Conservation (phyloP, 2,797 vertebrate genomes). For the Sebastes itinus region DNA sequence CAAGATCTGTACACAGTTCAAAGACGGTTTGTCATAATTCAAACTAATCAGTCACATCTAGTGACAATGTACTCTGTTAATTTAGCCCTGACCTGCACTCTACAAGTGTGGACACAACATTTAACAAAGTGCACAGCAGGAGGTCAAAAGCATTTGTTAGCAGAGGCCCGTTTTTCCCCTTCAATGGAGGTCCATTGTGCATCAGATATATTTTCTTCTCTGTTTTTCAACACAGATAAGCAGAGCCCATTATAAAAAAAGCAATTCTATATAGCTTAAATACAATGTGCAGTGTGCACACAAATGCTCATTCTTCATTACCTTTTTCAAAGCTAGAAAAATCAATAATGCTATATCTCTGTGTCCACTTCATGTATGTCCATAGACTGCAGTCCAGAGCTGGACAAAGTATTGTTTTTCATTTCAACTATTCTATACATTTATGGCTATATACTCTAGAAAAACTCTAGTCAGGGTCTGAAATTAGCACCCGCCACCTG, state of each 20-base stretch:
- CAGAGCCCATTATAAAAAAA: background rate
- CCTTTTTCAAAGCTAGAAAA: background rate
- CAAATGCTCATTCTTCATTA: background rate
- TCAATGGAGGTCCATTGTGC: background rate
- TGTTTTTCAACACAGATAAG: background rate
- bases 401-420: background rate
- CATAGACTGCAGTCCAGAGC: background rate
- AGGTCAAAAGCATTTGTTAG: background rate
- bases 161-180: background rate
- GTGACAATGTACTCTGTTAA: background rate
- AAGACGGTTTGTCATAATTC: background rate
- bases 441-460: background rate
- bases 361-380: background rate
- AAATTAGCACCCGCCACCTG: too few relatives aligned
- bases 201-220: background rate
- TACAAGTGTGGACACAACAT: background rate
- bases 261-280: background rate
- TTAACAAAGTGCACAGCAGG: constrained; percentile 1
- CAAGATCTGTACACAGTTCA: background rate
- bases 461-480: background rate
- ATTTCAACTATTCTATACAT: background rate
- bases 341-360: background rate
- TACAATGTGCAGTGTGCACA: background rate
- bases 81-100: background rate
- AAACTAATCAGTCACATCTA: background rate